These are phyloP conservation scores for Chelonus insularis DNA, from an alignment of 1,140 invertebrate genomes.

Conservation along the genomic window DNA sequence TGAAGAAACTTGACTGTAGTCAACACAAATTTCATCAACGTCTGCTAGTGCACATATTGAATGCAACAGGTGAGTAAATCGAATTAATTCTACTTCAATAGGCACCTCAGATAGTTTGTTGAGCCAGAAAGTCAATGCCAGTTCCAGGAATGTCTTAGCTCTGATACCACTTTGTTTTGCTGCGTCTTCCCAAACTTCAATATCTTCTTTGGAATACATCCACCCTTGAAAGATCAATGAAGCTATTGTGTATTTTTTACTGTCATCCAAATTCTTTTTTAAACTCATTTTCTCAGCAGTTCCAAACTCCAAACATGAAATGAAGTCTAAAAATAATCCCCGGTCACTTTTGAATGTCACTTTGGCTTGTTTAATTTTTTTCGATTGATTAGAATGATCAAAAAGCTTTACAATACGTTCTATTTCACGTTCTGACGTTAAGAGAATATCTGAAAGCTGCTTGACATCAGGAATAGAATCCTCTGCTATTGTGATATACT, in stretches of 20 bases:
- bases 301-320: slow-evolving; percentile 65
- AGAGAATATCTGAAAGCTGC: slow-evolving; percentile 39
- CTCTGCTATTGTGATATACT: slow-evolving; percentile 46
- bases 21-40: slow-evolving; percentile 54
- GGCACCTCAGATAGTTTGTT: slow-evolving; percentile 53
- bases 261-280: slow-evolving; percentile 41
- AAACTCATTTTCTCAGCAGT: slow-evolving; percentile 42
- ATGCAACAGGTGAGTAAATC: slow-evolving; percentile 57
- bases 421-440: slow-evolving; percentile 48
- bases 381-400: slow-evolving; percentile 29
- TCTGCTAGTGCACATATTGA: slow-evolving; percentile 50
- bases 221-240: slow-evolving; percentile 67
- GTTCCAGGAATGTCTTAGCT: slow-evolving; percentile 64
- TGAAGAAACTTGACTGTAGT: slow-evolving; percentile 68
- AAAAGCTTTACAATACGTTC: slow-evolving; percentile 46
- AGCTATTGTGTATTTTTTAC: slow-evolving; percentile 55
- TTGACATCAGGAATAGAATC: slow-evolving; percentile 34
- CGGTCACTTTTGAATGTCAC: slow-evolving; percentile 55
- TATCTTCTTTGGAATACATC: slow-evolving; percentile 60
- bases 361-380: slow-evolving; percentile 37
- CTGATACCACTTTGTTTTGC: slow-evolving; percentile 62
- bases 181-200: slow-evolving; percentile 58
- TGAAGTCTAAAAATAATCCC: slow-evolving; percentile 54
- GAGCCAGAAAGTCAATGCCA: slow-evolving; percentile 71
- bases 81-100: slow-evolving; percentile 55